Percentiles rank a stretch among this genome's conserved stretches.
Conservation (phyloP, 2,113 vertebrate species). For the Serilophus lunatus region DNA sequence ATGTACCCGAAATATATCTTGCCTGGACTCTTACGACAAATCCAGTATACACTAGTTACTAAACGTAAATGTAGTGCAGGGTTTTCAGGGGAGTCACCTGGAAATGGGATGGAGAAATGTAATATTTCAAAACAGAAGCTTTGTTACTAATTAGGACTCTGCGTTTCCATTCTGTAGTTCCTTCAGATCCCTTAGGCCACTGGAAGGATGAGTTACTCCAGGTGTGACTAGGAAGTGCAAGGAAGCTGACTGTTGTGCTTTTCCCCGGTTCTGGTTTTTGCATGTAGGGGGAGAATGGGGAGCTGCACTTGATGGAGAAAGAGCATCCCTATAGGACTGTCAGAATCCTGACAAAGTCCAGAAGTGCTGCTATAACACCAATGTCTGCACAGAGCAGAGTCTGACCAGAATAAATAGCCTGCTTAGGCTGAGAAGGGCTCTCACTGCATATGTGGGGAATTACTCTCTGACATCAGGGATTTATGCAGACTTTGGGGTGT, state of each 20-base stretch:
- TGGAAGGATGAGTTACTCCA: background rate
- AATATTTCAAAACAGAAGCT: background rate
- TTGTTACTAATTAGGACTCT: background rate
- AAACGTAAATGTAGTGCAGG: background rate
- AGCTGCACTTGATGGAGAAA: background rate
- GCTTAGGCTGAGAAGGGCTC: background rate
- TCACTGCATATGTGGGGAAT: background rate
- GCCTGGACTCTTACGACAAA: background rate
- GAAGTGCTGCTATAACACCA: fast-evolving
- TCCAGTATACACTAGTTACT: background rate
- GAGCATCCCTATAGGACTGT: background rate
- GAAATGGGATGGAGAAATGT: background rate
- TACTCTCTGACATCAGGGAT: background rate
- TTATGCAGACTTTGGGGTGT: background rate
- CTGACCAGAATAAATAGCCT: background rate
- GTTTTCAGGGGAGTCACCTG: background rate
- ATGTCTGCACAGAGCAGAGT: background rate
- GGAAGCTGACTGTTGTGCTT: background rate
- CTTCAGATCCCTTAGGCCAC: background rate
- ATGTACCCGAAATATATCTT: background rate
- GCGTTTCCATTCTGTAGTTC: background rate
- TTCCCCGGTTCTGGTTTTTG: background rate
- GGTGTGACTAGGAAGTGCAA: background rate
- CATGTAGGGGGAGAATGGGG: background rate
- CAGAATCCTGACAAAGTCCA: background rate